Percentiles rank a stretch among this genome's conserved stretches.
Evolutionary conservation across 1,140 invertebrate genomes (phyloP).

Genomic region (Myzus persicae): DNA sequence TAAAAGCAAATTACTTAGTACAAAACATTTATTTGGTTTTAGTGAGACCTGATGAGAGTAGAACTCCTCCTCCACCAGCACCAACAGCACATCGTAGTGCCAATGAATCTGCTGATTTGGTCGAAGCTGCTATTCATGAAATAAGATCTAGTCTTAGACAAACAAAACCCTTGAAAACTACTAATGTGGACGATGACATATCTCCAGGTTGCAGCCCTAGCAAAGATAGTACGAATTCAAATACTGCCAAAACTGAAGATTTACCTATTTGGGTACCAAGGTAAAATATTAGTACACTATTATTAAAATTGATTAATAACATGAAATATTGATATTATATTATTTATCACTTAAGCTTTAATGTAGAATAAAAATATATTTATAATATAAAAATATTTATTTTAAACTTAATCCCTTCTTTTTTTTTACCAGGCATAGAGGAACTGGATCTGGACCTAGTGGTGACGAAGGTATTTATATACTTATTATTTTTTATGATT

Average conservation of each 20-base stretch:
- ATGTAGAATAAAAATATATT: background rate
- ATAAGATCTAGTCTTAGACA: constrained; percentile 80
- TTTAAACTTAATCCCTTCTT: background rate
- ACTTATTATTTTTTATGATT: background rate
- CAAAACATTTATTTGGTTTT: background rate
- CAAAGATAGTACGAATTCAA: constrained; percentile 55
- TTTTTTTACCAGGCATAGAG: constrained; percentile 64
- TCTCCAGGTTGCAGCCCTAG: constrained; percentile 47
- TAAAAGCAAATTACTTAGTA: too few species aligned
- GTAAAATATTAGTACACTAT: constrained; percentile 58
- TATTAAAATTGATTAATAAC: background rate
- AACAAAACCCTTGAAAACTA: constrained; percentile 70
- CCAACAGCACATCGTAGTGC: constrained; percentile 65
- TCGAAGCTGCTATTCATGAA: constrained; percentile 83
- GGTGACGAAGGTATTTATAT: constrained; percentile 64
- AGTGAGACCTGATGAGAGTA: constrained; percentile 58
- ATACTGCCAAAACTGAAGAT: constrained; percentile 57
- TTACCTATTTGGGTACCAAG: constrained; percentile 74
- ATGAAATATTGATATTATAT: background rate
- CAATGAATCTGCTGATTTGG: constrained; percentile 69
- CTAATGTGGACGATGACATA: constrained; percentile 51
- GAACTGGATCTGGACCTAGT: constrained; percentile 65
- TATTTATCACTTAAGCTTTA: background rate
- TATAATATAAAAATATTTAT: background rate
- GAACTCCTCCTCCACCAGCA: constrained; percentile 58